Evolutionary conservation across 2,888 invertebrate species (phyloP).

Genomic region (Hoplodrina ambigua): DNA sequence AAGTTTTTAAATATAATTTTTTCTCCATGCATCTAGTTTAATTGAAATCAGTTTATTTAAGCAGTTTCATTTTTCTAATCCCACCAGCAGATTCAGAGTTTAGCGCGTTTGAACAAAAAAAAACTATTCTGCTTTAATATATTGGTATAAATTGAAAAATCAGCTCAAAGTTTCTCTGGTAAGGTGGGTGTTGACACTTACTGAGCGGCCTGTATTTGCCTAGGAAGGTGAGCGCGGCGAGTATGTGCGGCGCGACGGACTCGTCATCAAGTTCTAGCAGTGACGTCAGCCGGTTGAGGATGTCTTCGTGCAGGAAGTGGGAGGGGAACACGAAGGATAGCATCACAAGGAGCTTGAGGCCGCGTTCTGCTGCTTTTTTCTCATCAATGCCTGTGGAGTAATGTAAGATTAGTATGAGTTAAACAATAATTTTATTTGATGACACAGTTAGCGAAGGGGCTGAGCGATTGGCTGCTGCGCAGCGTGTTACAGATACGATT

Average conservation of each 20-base stretch:
- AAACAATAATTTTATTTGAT: background rate
- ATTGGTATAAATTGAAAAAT: too few relatives aligned
- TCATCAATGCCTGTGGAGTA: constrained; percentile 92
- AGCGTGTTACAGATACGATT: too few relatives aligned
- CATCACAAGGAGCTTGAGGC: constrained; percentile 96
- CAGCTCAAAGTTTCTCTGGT: too few relatives aligned
- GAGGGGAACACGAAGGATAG: constrained; percentile 98
- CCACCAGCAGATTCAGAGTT: too few relatives aligned
- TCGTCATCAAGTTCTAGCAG: constrained; percentile 96
- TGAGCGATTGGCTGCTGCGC: too few relatives aligned
- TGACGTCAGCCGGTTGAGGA: constrained; percentile 93
- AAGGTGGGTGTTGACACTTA: constrained; percentile 77
- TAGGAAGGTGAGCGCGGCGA: constrained; percentile 96
- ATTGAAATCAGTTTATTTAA: too few relatives aligned
- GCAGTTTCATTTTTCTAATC: too few relatives aligned
- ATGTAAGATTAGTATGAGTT: background rate
- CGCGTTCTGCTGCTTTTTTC: constrained; percentile 96
- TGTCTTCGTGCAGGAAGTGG: constrained; percentile 96
- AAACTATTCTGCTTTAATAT: too few relatives aligned
- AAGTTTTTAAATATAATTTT: too few relatives aligned
- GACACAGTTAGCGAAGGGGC: too few relatives aligned
- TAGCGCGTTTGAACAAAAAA: too few relatives aligned
- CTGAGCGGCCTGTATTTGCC: constrained; percentile 96
- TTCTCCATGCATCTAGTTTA: too few relatives aligned
- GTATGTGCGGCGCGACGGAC: constrained; percentile 94